Conservation (phyloP, 2,797 vertebrate species). For the Coreius guichenoti region DNA sequence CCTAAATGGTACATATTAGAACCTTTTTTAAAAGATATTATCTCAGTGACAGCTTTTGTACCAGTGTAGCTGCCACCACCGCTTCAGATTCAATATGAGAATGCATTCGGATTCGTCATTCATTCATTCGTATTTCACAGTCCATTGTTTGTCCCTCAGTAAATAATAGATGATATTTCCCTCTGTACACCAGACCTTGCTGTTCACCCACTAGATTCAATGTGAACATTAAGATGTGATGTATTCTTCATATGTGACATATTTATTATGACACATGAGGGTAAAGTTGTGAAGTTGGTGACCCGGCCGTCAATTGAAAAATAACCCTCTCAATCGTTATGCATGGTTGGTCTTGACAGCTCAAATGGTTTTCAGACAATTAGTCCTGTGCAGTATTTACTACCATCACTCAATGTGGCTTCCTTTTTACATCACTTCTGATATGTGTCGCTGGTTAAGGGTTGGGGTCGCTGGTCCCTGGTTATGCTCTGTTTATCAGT, state of each 20-base stretch:
- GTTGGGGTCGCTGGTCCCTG: background rate
- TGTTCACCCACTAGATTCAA: conserved; percentile 22
- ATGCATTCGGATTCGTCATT: background rate
- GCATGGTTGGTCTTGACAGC: conserved; percentile 5
- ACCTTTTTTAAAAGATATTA: too few relatives aligned
- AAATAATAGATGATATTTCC: conserved; percentile 30
- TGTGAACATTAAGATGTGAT: background rate
- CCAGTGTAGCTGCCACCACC: background rate
- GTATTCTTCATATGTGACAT: background rate
- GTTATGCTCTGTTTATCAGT: background rate
- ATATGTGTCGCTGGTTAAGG: background rate
- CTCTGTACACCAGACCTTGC: conserved; percentile 12
- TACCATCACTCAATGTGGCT: background rate
- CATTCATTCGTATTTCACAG: conserved; percentile 2
- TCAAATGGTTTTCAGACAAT: conserved; percentile 24
- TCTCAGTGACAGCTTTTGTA: background rate
- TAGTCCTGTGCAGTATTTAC: conserved; percentile 5
- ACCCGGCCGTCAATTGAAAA: background rate
- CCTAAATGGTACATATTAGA: too few relatives aligned
- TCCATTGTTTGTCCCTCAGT: background rate
- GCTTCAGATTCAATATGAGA: background rate
- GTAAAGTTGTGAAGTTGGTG: conserved; percentile 21
- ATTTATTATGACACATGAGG: background rate
- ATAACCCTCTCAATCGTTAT: background rate
- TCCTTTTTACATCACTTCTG: conserved; percentile 18